Base-by-base conservation (phyloP, 2,113 vertebrate genomes). In the Heterotilapia buettikoferi region DNA sequence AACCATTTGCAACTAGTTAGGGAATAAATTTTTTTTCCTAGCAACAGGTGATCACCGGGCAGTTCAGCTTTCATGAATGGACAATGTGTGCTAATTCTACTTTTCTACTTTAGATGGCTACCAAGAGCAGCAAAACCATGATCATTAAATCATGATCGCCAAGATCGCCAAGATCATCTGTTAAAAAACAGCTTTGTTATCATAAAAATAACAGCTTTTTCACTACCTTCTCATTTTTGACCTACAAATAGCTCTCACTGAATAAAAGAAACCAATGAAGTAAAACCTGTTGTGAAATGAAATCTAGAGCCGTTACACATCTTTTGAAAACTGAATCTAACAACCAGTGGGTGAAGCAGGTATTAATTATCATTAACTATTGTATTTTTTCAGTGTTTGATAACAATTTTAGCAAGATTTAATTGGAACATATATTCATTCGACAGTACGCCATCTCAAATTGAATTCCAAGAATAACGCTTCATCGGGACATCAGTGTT, bases 391-490 rank as follows among this genome's bases (percentile, higher is more conserved):
- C 2, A 19, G 9, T 2, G 26, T 78, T 31, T 29, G 24, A 31
- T 31, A n/a, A 78, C 16, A 31, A 29, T 12, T 50, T 29, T 33
- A 19, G 73, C 6, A 52, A 78, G 18, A 50, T 78, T 78, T 78
- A 19, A 50, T 2, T 5, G 16, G 9, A 45, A 31, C 26, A 33
- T 14, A 6, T 24, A 16, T 59, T 45, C 38, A 45, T 26, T 13
- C 5, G 3, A 52, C 4, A 31, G 18, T 18, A 16, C 5, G 43
- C 40, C 18, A 21, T 33, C 7, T 21, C 33, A 61, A 57, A 52
- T 50, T 31, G 16, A 59, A 26, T 68, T 31, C 14, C 10, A 38
- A 84, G 90, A 82, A 81, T 43, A 78, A 71, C 73, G 40, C 68
- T 82, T 79, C 7, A 78, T 88, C 66, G 7, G 45, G 45, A 50